These are phyloP conservation scores for Hesperophylax magnus DNA, from an alignment of 1,140 invertebrate species.

Conservation along the genomic window DNA sequence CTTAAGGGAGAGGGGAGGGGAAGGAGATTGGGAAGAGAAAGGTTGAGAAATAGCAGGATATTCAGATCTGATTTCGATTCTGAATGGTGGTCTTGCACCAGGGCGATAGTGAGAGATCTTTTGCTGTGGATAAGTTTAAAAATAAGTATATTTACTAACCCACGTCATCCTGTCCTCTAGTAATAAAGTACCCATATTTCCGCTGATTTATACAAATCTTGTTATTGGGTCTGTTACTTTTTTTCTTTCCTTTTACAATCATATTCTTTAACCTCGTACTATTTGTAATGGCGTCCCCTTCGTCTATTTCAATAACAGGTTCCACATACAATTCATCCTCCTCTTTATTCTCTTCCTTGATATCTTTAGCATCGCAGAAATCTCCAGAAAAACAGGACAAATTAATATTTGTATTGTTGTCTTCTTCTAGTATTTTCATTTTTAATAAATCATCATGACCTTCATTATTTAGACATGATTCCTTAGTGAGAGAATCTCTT, in stretches of 20 bases:
- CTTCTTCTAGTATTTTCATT: background rate
- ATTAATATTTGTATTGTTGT: background rate
- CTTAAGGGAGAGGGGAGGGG: too few relatives aligned
- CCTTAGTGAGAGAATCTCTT: background rate
- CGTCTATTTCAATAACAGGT: slow-evolving; percentile 17
- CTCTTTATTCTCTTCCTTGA: slow-evolving; percentile 15
- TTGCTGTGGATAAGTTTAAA: background rate
- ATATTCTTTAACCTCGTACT: slow-evolving; percentile 15
- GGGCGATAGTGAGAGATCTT: background rate
- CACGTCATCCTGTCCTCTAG: slow-evolving; percentile 19
- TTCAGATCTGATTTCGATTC: too few relatives aligned
- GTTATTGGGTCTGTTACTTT: background rate
- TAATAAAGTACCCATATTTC: slow-evolving; percentile 42
- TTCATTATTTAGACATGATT: background rate
- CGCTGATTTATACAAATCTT: slow-evolving; percentile 38
- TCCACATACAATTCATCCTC: slow-evolving; percentile 2
- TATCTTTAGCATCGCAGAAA: slow-evolving; percentile 6
- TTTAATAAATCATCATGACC: background rate
- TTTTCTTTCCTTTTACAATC: slow-evolving; percentile 1
- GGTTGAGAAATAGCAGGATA: too few relatives aligned
- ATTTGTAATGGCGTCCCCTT: slow-evolving; percentile 1
- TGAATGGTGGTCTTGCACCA: too few relatives aligned
- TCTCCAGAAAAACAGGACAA: background rate
- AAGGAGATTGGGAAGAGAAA: too few relatives aligned
- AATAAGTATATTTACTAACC: slow-evolving; percentile 12